Evolutionary conservation across 2,113 vertebrate species (phyloP).

Genomic region (Pleuronectes platessa): DNA sequence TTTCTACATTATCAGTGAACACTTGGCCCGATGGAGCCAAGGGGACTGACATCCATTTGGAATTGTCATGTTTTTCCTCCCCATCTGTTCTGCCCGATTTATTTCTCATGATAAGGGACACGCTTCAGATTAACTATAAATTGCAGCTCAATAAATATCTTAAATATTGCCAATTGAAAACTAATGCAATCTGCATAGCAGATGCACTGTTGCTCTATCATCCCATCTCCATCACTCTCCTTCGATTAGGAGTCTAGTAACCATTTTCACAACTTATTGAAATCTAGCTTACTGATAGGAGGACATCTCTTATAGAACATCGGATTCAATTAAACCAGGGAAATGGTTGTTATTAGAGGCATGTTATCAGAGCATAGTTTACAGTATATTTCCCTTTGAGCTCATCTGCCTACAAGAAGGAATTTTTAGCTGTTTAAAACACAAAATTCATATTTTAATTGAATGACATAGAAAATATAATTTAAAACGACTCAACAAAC

Average conservation of each 20-base stretch:
- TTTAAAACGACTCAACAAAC: neutral
- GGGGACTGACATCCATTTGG: conserved; percentile 38
- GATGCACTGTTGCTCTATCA: conserved; percentile 43
- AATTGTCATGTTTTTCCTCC: conserved; percentile 52
- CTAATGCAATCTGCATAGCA: conserved; percentile 53
- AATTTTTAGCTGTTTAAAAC: neutral
- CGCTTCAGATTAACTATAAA: conserved; percentile 62
- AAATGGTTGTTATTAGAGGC: conserved; percentile 40
- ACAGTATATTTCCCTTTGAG: conserved; percentile 3
- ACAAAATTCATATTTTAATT: neutral
- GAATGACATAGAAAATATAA: neutral
- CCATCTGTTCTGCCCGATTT: conserved; percentile 62
- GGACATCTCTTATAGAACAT: conserved; percentile 17
- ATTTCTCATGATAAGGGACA: conserved; percentile 56
- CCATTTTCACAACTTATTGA: conserved; percentile 54
- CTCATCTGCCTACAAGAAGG: neutral
- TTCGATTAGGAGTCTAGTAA: conserved; percentile 59
- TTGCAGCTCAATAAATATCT: conserved; percentile 53
- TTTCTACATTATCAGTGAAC: conserved; percentile 29
- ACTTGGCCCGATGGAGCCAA: conserved; percentile 18
- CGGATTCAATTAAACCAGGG: conserved; percentile 54
- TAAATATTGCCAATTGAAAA: conserved; percentile 59
- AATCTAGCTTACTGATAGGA: conserved; percentile 52
- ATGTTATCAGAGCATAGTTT: conserved; percentile 4
- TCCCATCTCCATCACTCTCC: conserved; percentile 45